A percentile compares a stretch with the other conserved stretches of the same genome.
Evolutionary conservation across 1,140 invertebrate species (phyloP).

Genomic region (Drosophila arawakana): DNA sequence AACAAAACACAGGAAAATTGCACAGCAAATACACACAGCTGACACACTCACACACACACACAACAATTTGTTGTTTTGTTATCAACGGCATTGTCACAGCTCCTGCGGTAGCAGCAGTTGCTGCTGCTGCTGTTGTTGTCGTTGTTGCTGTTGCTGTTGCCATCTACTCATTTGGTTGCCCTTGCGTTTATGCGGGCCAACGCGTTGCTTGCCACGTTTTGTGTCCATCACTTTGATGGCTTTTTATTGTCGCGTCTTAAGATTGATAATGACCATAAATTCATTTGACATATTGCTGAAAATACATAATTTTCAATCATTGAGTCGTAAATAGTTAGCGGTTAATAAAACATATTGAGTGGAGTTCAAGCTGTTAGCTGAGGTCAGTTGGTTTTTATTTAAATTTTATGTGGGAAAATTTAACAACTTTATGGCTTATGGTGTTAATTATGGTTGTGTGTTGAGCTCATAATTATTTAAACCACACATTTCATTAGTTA

Average conservation of each 20-base stretch:
- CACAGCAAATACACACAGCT: constrained; percentile 18
- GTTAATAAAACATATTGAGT: neutral
- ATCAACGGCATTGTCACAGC: constrained; percentile 51
- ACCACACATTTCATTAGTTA: too few species aligned
- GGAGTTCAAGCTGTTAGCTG: neutral
- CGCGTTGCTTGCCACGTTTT: constrained; percentile 10
- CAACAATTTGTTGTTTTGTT: constrained; percentile 45
- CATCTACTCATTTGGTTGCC: constrained; percentile 17
- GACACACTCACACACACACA: too few species aligned
- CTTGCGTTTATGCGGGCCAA: constrained; percentile 18
- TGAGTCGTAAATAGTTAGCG: neutral
- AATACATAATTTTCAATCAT: neutral
- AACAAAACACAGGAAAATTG: constrained; percentile 18
- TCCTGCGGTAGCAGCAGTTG: constrained; percentile 32
- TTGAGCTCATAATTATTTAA: too few species aligned
- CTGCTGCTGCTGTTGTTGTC: constrained; percentile 4
- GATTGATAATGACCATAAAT: neutral
- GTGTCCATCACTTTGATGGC: constrained; percentile 5
- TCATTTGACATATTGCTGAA: neutral
- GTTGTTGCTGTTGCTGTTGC: constrained; percentile 30
- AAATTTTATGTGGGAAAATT: too few species aligned
- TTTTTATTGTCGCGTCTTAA: neutral
- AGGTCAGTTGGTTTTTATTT: neutral
- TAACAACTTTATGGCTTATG: too few species aligned
- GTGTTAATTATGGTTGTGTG: too few species aligned